Evolutionary conservation across 2,888 invertebrate species (phyloP).

Genomic region (Maniola hyperantus): DNA sequence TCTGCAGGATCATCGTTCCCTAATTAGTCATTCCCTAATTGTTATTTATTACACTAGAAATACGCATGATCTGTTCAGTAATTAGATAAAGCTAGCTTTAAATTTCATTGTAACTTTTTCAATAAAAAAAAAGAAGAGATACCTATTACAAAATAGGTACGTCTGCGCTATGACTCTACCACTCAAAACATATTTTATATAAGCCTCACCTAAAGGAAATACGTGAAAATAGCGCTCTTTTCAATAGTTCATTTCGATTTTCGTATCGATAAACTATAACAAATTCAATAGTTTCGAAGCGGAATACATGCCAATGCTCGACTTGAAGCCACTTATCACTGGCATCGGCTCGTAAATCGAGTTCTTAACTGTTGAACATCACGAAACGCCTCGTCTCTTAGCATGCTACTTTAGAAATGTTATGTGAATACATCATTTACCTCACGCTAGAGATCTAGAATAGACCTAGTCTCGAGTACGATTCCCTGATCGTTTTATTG

Average conservation of each 20-base stretch:
- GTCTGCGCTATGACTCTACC: no score
- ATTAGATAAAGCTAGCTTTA: no score
- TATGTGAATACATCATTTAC: slow-evolving; percentile 26
- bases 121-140: no score
- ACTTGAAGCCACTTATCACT: slow-evolving; percentile 36
- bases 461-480: not conserved
- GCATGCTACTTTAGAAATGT: slow-evolving; percentile 35
- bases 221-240: not conserved
- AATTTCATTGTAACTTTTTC: no score
- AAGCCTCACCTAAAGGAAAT: not conserved
- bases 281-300: slow-evolving; percentile 21
- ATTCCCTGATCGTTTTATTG: not conserved
- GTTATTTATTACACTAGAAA: no score
- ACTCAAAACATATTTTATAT: no score
- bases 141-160: no score
- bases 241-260: slow-evolving; percentile 5
- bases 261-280: slow-evolving; percentile 16
- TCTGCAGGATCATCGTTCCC: no score
- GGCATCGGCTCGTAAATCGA: slow-evolving; percentile 36
- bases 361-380: slow-evolving; percentile 40
- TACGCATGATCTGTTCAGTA: no score
- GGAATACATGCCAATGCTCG: slow-evolving; percentile 26
- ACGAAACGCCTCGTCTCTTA: slow-evolving; percentile 34
- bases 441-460: not conserved
- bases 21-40: no score